phyloP scores from a whole-genome alignment of 2,113 vertebrate species.

The Laticauda laticaudata region DNA sequence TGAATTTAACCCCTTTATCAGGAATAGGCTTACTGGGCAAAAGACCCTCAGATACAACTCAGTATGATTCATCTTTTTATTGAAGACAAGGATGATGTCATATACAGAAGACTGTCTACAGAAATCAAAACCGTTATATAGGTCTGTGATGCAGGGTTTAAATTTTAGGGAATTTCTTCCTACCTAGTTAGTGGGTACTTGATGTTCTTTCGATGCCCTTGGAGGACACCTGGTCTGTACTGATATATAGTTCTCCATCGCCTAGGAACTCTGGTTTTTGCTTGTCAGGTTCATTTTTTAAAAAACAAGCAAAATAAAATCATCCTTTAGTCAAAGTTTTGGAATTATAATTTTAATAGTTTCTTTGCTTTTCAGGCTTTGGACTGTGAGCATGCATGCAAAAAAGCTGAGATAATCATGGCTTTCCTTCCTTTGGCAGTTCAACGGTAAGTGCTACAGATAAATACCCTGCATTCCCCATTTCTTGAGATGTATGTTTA shows the following conservation, averaged over 20 bases:
- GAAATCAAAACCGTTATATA: neutral
- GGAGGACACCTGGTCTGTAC: neutral
- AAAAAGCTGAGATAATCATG: conserved; percentile 72
- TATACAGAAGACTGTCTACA: neutral
- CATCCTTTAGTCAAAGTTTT: neutral
- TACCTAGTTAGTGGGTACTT: neutral
- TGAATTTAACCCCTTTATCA: neutral
- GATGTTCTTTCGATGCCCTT: neutral
- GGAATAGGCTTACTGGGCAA: neutral
- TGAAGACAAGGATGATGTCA: neutral
- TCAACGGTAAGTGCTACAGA: conserved; percentile 77
- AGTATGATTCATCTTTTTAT: neutral
- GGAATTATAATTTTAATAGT: neutral
- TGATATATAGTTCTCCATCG: neutral
- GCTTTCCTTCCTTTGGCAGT: conserved; percentile 79
- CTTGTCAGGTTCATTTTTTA: neutral
- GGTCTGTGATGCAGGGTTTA: neutral
- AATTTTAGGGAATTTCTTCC: neutral
- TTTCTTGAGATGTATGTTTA: neutral
- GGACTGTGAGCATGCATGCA: conserved; percentile 24
- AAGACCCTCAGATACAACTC: neutral
- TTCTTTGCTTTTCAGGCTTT: conserved; percentile 58
- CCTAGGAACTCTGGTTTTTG: neutral
- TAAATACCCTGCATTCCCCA: neutral
- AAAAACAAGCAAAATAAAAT: neutral